Conservation (phyloP, 2,888 invertebrate genomes). For the Steinernema scapterisci region DNA sequence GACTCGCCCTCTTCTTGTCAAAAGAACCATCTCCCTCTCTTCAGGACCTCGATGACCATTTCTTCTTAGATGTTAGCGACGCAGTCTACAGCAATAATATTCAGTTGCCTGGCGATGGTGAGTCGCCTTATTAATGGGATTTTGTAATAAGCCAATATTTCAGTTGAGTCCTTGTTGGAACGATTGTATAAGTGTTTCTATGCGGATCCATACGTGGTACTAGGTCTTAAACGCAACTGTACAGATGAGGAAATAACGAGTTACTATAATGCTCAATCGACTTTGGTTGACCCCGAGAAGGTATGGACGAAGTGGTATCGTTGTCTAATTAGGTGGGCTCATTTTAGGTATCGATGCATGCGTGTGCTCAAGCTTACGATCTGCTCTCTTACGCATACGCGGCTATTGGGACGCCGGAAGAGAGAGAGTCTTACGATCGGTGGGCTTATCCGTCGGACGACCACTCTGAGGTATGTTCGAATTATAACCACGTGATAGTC, state of each 20-base stretch:
- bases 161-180: slow-evolving; percentile 3
- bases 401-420: slow-evolving; percentile 12
- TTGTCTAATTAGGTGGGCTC: too few species aligned
- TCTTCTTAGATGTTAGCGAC: background rate
- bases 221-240: background rate
- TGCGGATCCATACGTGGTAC: slow-evolving; percentile 24
- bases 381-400: slow-evolving; percentile 7
- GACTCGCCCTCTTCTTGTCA: background rate
- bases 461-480: background rate
- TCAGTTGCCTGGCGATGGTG: slow-evolving; percentile 3
- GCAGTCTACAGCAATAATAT: background rate
- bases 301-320: background rate
- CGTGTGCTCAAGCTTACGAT: slow-evolving; percentile 25
- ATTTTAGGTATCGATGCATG: slow-evolving; percentile 5
- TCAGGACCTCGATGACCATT: slow-evolving; percentile 19
- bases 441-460: slow-evolving; percentile 21
- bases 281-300: slow-evolving; percentile 13
- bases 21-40: slow-evolving; percentile 15
- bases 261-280: slow-evolving; percentile 16
- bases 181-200: slow-evolving; percentile 26
- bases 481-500: too few species aligned
- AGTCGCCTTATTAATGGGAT: background rate
- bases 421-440: slow-evolving; percentile 10
- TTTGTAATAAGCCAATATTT: background rate
- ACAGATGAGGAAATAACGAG: slow-evolving; percentile 6